These are phyloP conservation scores for Barbus barbus DNA, from an alignment of 2,113 vertebrate species.

Conservation along the genomic window DNA sequence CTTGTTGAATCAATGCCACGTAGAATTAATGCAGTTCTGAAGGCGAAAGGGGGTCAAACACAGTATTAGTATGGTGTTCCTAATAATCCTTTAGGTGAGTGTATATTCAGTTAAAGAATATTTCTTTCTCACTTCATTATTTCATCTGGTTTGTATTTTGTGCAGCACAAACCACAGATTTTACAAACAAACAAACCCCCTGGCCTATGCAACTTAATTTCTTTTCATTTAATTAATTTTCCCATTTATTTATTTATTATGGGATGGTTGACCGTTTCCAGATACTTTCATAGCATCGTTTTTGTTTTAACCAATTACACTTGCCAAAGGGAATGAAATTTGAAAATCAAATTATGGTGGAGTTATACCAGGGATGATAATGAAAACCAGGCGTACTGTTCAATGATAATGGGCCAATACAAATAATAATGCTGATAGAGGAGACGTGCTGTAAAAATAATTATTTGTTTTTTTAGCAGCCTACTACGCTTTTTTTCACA, in stretches of 20 bases:
- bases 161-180: background rate
- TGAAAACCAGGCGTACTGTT: background rate
- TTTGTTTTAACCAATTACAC: constrained; percentile 9
- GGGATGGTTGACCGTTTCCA: background rate
- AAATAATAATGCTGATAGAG: background rate
- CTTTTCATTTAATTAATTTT: background rate
- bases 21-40: too few relatives aligned
- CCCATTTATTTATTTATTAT: background rate
- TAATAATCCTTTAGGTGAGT: too few relatives aligned
- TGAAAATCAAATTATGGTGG: constrained; percentile 11
- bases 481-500: too few relatives aligned
- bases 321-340: background rate
- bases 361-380: background rate
- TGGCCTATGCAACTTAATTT: background rate
- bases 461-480: background rate
- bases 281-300: background rate
- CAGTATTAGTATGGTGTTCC: too few relatives aligned
- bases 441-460: background rate
- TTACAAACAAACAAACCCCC: constrained; percentile 1
- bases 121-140: background rate
- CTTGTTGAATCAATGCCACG: too few relatives aligned
- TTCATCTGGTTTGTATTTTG: background rate
- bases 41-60: too few relatives aligned
- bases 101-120: constrained; percentile 9
- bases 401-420: background rate